These are phyloP conservation scores for Corythornis leucogaster DNA, from an alignment of 2,797 vertebrate genomes.

Conservation along the genomic window DNA sequence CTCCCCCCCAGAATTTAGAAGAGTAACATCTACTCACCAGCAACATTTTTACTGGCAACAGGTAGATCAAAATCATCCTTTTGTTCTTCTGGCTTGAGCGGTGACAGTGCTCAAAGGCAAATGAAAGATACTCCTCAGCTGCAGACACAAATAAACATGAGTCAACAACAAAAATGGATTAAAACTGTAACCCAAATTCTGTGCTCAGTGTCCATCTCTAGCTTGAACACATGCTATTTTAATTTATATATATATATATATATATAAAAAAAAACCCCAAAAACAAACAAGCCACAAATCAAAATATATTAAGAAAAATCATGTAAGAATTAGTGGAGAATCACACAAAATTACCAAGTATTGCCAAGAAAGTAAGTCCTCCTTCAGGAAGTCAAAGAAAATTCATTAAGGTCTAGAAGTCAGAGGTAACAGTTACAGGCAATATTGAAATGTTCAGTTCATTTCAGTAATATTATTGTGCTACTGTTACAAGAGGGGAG, in stretches of 20 bases:
- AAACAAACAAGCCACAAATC: background rate
- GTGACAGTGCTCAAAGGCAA: slow-evolving; percentile 93
- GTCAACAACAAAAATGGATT: background rate
- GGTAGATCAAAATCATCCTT: slow-evolving; percentile 95
- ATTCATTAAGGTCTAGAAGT: background rate
- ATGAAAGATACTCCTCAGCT: slow-evolving; percentile 96
- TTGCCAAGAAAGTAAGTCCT: background rate
- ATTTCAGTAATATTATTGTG: background rate
- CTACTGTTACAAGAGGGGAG: background rate
- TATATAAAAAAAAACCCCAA: background rate
- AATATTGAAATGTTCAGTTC: background rate
- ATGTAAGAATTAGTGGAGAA: background rate
- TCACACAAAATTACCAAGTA: background rate
- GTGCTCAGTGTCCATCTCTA: background rate
- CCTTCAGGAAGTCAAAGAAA: background rate
- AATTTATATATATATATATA: background rate
- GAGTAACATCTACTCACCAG: slow-evolving; percentile 80
- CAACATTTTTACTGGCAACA: slow-evolving; percentile 97
- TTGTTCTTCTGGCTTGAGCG: slow-evolving; percentile 96
- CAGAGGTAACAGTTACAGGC: background rate
- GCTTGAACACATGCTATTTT: background rate
- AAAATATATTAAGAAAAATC: background rate
- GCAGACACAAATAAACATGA: background rate
- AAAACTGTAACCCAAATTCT: background rate
- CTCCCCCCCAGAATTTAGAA: background rate